Conservation (phyloP, 2,888 invertebrate genomes). For the Pammene fasciana region DNA sequence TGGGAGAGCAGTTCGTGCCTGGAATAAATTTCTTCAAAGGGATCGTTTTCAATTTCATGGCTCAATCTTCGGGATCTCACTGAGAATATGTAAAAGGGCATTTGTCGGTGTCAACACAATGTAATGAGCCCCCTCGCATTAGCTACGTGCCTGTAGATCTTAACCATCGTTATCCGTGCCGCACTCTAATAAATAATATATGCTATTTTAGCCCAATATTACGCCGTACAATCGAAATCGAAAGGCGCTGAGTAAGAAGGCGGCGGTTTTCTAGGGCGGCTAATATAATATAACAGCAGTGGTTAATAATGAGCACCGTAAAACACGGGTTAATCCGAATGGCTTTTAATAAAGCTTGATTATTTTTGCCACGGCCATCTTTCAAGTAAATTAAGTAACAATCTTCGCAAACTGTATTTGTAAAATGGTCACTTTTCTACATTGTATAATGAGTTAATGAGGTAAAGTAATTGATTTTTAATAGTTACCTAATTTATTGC, state of each 20-base stretch:
- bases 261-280: neutral
- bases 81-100: slow-evolving; percentile 82
- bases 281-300: slow-evolving; percentile 32
- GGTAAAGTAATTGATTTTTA: too few relatives aligned
- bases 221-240: slow-evolving; percentile 16
- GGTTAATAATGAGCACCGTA: slow-evolving; percentile 40
- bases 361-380: slow-evolving; percentile 25
- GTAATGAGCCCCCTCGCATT: slow-evolving; percentile 78
- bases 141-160: slow-evolving; percentile 69
- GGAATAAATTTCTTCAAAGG: slow-evolving; percentile 82
- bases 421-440: neutral
- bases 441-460: too few relatives aligned
- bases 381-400: slow-evolving; percentile 16
- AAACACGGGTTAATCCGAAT: slow-evolving; percentile 40
- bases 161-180: slow-evolving; percentile 52
- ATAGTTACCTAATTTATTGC: neutral
- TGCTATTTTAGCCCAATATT: slow-evolving; percentile 23
- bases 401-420: slow-evolving; percentile 2
- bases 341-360: slow-evolving; percentile 40
- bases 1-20: slow-evolving; percentile 80
- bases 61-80: slow-evolving; percentile 82
- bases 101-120: slow-evolving; percentile 82
- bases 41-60: slow-evolving; percentile 84
- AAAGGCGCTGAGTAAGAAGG: neutral
- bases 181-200: slow-evolving; percentile 39